phyloP scores from a whole-genome alignment of 2,797 vertebrate genomes.

The Hydrophis major region DNA sequence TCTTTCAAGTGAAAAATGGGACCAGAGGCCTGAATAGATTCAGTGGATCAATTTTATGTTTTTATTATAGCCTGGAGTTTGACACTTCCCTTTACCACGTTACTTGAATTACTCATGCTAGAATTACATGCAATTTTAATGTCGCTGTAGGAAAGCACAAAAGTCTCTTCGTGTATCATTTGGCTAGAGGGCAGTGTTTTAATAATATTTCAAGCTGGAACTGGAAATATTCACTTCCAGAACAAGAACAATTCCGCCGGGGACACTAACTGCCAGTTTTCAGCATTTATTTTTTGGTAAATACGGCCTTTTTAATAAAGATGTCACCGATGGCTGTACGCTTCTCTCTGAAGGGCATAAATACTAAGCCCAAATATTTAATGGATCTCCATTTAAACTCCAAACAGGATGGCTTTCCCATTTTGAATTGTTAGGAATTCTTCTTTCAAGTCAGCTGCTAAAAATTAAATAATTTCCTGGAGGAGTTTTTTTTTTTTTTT shows the following conservation, averaged over 20 bases:
- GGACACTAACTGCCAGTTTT: not conserved
- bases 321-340: not conserved
- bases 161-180: not conserved
- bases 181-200: not conserved
- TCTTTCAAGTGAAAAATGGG: not conserved
- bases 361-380: not conserved
- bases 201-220: not conserved
- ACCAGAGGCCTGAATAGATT: slow-evolving; percentile 2
- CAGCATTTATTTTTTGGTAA: not conserved
- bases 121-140: not conserved
- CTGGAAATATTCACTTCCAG: not conserved
- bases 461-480: not conserved
- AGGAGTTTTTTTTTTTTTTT: not conserved
- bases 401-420: too few species aligned
- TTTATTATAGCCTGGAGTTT: slow-evolving; percentile 27
- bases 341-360: not conserved
- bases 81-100: not conserved
- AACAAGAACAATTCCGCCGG: not conserved
- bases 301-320: not conserved
- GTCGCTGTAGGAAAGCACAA: not conserved
- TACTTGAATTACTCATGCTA: slow-evolving; percentile 37
- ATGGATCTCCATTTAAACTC: not conserved
- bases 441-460: too few species aligned
- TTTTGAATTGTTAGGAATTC: not conserved
- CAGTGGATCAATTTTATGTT: slow-evolving; percentile 8